phyloP scores from a whole-genome alignment of 2,888 invertebrate genomes.

The Cybosia mesomella region DNA sequence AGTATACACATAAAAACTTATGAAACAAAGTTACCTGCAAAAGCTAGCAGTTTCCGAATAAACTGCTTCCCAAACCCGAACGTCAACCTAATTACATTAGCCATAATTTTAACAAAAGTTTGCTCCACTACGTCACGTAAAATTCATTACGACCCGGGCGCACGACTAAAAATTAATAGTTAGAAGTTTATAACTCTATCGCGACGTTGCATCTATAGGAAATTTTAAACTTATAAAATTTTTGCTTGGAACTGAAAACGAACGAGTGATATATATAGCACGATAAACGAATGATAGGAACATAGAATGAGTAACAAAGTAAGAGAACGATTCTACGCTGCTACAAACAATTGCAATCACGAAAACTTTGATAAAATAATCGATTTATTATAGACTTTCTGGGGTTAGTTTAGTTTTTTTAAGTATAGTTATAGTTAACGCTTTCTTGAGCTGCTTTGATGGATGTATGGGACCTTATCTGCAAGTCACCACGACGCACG shows the following conservation, averaged over 20 bases:
- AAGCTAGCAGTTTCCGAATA: conserved; percentile 9
- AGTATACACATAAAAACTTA: not conserved
- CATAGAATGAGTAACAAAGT: conserved; percentile 50
- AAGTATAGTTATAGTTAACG: not conserved
- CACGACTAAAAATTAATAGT: conserved; percentile 53
- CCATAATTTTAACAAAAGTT: conserved; percentile 29
- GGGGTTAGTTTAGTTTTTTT: not conserved
- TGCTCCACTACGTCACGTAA: conserved; percentile 52
- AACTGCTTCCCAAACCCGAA: conserved; percentile 19
- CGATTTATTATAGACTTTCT: conserved; percentile 9
- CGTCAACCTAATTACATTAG: conserved; percentile 34
- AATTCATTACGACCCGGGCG: conserved; percentile 55
- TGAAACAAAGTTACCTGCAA: not conserved
- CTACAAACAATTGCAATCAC: conserved; percentile 59
- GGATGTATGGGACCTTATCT: no score
- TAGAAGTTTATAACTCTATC: conserved; percentile 46
- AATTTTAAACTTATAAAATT: conserved; percentile 43
- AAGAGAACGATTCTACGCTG: conserved; percentile 48
- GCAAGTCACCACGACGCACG: no score
- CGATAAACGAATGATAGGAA: conserved; percentile 45
- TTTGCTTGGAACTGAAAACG: conserved; percentile 20
- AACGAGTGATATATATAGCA: conserved; percentile 40
- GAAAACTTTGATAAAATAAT: conserved; percentile 30
- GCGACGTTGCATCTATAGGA: conserved; percentile 39
- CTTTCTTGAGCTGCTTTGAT: no score